phyloP scores from a whole-genome alignment of 2,797 vertebrate species.

The Aeoliscus strigatus region DNA sequence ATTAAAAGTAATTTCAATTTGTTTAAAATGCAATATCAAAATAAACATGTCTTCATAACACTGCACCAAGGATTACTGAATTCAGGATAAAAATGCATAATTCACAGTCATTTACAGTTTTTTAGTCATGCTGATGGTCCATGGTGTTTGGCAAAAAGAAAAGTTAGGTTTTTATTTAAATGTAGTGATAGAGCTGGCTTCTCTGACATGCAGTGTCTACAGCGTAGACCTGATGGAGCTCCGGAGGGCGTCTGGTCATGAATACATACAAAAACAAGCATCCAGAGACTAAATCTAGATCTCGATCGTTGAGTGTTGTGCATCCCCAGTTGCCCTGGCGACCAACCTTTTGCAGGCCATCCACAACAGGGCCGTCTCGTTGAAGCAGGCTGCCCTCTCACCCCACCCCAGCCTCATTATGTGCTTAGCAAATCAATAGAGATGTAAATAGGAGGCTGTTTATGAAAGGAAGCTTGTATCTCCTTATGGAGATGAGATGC shows the following conservation, averaged over 20 bases:
- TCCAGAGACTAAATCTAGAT: background rate
- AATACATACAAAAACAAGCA: constrained; percentile 9
- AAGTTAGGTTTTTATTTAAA: no score
- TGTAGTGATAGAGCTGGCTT: no score
- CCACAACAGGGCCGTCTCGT: constrained; percentile 46
- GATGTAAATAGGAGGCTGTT: constrained; percentile 65
- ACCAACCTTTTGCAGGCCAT: constrained; percentile 20
- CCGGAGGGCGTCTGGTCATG: constrained; percentile 2
- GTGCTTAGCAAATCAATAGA: constrained; percentile 50
- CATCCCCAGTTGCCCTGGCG: constrained; percentile 20
- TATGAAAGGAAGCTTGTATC: constrained; percentile 23
- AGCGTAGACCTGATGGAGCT: background rate
- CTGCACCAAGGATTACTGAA: no score
- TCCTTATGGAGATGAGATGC: constrained; percentile 1
- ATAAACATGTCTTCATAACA: no score
- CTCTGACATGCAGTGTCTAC: no score
- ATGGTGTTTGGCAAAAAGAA: no score
- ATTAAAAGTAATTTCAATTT: no score
- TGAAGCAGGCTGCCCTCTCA: constrained; percentile 30
- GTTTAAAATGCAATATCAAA: no score
- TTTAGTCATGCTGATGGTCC: no score
- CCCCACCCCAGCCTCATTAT: constrained; percentile 10
- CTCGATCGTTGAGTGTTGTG: constrained; percentile 15
- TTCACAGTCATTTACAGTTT: no score
- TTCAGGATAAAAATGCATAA: no score